These are phyloP conservation scores for Muscicapa striata DNA, from an alignment of 2,797 vertebrate genomes.

Conservation along the genomic window DNA sequence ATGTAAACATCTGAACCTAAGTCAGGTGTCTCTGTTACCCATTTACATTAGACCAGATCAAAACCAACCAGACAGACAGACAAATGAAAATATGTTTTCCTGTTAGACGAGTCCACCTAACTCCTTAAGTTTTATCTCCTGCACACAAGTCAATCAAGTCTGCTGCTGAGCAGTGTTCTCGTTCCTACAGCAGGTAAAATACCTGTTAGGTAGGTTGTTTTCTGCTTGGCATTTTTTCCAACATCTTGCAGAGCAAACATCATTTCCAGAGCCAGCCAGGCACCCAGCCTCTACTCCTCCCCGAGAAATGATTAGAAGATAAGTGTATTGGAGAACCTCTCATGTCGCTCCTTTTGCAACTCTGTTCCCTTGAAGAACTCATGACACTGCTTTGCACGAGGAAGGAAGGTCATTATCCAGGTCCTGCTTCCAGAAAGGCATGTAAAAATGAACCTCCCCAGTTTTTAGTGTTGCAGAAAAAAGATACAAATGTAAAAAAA, in stretches of 20 bases:
- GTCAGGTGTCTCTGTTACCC: constrained; percentile 63
- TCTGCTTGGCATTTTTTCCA: constrained; percentile 61
- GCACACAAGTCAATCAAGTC: constrained; percentile 46
- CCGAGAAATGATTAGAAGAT: not conserved
- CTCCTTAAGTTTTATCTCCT: constrained; percentile 56
- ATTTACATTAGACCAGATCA: constrained; percentile 58
- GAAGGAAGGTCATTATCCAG: constrained; percentile 59
- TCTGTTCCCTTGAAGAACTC: constrained; percentile 42
- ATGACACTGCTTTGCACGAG: constrained; percentile 35
- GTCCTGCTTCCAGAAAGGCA: constrained; percentile 74
- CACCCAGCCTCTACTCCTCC: not conserved
- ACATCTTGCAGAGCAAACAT: constrained; percentile 52
- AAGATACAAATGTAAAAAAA: constrained; percentile 68
- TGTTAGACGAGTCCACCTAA: constrained; percentile 64
- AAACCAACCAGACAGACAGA: constrained; percentile 66
- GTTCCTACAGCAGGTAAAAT: constrained; percentile 56
- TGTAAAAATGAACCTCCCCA: constrained; percentile 73
- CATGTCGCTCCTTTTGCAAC: not conserved
- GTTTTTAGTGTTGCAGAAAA: constrained; percentile 65
- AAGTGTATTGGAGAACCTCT: constrained; percentile 42
- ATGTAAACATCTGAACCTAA: constrained; percentile 62
- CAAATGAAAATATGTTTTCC: constrained; percentile 51
- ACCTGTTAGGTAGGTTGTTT: constrained; percentile 53
- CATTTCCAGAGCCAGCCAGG: not conserved
- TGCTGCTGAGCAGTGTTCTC: constrained; percentile 38